Conservation (phyloP, 2,797 vertebrate genomes). For the Hoplostethus atlanticus region DNA sequence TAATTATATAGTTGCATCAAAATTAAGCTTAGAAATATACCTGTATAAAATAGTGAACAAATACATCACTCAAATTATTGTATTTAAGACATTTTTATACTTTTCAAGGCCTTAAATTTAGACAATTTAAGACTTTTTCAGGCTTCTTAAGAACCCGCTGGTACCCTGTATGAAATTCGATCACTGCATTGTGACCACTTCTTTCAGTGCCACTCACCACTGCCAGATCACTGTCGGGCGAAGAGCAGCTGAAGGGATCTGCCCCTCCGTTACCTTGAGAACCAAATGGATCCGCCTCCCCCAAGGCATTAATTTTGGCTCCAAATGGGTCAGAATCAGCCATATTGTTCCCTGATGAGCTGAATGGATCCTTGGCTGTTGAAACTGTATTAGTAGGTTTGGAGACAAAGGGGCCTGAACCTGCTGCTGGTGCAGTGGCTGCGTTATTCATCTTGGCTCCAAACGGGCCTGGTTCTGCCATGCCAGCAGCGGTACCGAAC, state of each 20-base stretch:
- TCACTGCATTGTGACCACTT: background rate
- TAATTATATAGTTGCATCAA: background rate
- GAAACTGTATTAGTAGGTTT: conserved; percentile 50
- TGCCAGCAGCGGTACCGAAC: conserved; percentile 68
- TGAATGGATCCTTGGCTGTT: conserved; percentile 75
- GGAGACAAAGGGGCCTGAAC: conserved; percentile 73
- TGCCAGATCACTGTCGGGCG: conserved; percentile 64
- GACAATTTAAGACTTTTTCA: too few species aligned
- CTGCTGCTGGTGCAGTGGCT: conserved; percentile 44
- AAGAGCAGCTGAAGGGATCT: conserved; percentile 80
- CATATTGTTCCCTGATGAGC: conserved; percentile 38
- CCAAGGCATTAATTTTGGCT: conserved; percentile 56
- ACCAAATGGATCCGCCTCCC: conserved; percentile 80
- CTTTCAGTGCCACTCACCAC: conserved; percentile 65
- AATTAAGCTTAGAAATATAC: background rate
- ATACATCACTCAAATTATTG: too few species aligned
- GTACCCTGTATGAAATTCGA: too few species aligned
- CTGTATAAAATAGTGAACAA: too few species aligned
- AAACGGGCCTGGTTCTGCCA: conserved; percentile 80
- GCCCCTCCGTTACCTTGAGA: conserved; percentile 67
- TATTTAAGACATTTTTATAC: too few species aligned
- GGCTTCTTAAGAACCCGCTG: too few species aligned
- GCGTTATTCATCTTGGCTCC: conserved; percentile 68
- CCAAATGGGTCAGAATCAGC: conserved; percentile 65
- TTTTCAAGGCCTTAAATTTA: too few species aligned